These are phyloP conservation scores for Sebastes schlegelii DNA, from an alignment of 2,113 vertebrate species.

Conservation along the genomic window DNA sequence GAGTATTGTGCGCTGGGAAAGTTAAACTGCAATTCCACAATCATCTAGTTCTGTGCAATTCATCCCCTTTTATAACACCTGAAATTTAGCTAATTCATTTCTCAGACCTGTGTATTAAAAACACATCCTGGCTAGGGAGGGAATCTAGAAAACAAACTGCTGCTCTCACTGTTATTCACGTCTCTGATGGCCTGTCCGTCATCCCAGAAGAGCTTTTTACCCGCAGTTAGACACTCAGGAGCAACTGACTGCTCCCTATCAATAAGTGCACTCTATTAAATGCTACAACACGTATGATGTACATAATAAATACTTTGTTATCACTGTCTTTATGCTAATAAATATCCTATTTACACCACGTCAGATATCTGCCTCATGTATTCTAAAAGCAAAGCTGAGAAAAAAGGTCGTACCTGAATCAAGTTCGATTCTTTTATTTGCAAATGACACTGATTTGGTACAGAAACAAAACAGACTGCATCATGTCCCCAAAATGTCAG, in stretches of 20 bases:
- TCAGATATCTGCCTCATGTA: slow-evolving; percentile 24
- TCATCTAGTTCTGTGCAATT: slow-evolving; percentile 9
- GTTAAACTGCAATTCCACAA: slow-evolving; percentile 6
- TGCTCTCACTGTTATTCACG: slow-evolving; percentile 37
- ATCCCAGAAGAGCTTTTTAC: slow-evolving; percentile 30
- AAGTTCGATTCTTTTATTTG: slow-evolving; percentile 45
- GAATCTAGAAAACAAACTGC: slow-evolving; percentile 23
- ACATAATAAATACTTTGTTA: slow-evolving; percentile 65
- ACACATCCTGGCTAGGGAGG: background rate
- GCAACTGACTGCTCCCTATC: slow-evolving; percentile 74
- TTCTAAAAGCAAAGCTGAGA: slow-evolving; percentile 8
- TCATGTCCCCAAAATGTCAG: background rate
- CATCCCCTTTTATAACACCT: slow-evolving; percentile 21
- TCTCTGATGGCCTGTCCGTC: slow-evolving; percentile 22
- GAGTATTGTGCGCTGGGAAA: background rate
- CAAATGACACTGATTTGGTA: background rate
- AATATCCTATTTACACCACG: slow-evolving; percentile 67
- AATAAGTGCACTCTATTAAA: slow-evolving; percentile 59
- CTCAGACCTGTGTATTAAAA: slow-evolving; percentile 1
- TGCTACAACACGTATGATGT: slow-evolving; percentile 47
- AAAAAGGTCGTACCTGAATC: background rate
- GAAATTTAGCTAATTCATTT: background rate
- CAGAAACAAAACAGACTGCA: background rate
- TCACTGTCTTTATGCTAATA: slow-evolving; percentile 74
- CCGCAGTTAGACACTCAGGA: slow-evolving; percentile 69